Evolutionary conservation across 1,140 invertebrate species (phyloP).

Genomic region (Lepidurus couesii): DNA sequence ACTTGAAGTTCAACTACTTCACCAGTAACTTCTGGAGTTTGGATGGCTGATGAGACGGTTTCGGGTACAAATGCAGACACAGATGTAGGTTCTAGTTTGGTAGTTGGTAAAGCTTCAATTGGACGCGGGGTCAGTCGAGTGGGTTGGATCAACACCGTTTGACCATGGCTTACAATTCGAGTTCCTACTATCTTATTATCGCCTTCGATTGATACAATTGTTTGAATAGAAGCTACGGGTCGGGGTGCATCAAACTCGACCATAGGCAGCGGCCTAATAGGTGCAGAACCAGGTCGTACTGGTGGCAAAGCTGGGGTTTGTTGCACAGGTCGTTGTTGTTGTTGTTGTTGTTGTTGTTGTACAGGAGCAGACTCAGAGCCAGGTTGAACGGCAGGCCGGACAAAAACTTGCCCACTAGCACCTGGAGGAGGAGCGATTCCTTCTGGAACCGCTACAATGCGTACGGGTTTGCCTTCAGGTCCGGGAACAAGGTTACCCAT

Average conservation of each 20-base stretch:
- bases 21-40: neutral
- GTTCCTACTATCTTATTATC: slow-evolving; percentile 42
- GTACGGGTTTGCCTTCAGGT: slow-evolving; percentile 34
- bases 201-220: slow-evolving; percentile 42
- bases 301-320: neutral
- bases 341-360: neutral
- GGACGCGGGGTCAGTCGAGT: slow-evolving; percentile 23
- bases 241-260: slow-evolving; percentile 5
- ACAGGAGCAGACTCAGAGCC: neutral
- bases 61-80: neutral
- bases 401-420: slow-evolving; percentile 34
- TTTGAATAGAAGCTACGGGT: slow-evolving; percentile 37
- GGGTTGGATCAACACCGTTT: slow-evolving; percentile 32
- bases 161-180: slow-evolving; percentile 36
- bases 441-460: slow-evolving; percentile 33
- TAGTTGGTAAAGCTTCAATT: neutral
- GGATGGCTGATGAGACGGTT: neutral
- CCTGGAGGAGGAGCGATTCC: slow-evolving; percentile 30
- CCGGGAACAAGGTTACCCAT: slow-evolving; percentile 30
- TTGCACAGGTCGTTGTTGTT: neutral
- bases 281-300: neutral
- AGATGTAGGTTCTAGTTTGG: neutral
- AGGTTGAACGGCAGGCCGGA: slow-evolving; percentile 29
- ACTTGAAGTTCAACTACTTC: slow-evolving; percentile 23
- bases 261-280: neutral